Evolutionary conservation across 2,888 invertebrate genomes (phyloP).

Genomic region (Agonopterix heracliana): DNA sequence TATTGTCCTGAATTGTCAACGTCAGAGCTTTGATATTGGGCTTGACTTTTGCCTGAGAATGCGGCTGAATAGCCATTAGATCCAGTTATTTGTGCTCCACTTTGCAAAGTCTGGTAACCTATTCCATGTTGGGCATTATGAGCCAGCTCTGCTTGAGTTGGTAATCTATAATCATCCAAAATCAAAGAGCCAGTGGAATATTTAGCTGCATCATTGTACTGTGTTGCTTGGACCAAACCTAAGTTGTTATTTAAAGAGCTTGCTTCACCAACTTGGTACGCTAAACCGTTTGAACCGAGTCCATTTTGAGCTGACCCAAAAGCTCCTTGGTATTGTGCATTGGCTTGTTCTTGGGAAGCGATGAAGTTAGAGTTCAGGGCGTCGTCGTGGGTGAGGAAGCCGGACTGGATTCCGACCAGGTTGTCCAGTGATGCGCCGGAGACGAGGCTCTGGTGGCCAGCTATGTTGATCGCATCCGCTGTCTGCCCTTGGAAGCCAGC

Average conservation of each 20-base stretch:
- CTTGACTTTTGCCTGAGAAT: conserved; percentile 6
- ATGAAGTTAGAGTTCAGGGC: conserved; percentile 58
- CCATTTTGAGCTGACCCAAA: background rate
- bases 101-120: conserved; percentile 5
- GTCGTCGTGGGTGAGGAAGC: conserved; percentile 47
- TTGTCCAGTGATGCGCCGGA: conserved; percentile 65
- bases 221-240: conserved; percentile 53
- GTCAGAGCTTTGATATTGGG: conserved; percentile 30
- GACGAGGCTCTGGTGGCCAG: conserved; percentile 62
- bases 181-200: conserved; percentile 63
- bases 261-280: conserved; percentile 28
- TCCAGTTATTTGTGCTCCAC: conserved; percentile 8
- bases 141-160: conserved; percentile 31
- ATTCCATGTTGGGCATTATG: conserved; percentile 11
- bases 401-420: conserved; percentile 61
- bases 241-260: conserved; percentile 22
- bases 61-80: background rate
- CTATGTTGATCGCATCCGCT: conserved; percentile 64
- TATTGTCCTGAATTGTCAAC: conserved; percentile 60
- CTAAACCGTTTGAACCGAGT: conserved; percentile 14
- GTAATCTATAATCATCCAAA: conserved; percentile 61
- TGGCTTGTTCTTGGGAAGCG: conserved; percentile 52
- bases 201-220: conserved; percentile 39
- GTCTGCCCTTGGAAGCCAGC: conserved; percentile 65
- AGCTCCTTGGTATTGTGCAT: conserved; percentile 17